Evolutionary conservation across 2,113 vertebrate genomes (phyloP).

Genomic region (Aspidoscelis tigris): DNA sequence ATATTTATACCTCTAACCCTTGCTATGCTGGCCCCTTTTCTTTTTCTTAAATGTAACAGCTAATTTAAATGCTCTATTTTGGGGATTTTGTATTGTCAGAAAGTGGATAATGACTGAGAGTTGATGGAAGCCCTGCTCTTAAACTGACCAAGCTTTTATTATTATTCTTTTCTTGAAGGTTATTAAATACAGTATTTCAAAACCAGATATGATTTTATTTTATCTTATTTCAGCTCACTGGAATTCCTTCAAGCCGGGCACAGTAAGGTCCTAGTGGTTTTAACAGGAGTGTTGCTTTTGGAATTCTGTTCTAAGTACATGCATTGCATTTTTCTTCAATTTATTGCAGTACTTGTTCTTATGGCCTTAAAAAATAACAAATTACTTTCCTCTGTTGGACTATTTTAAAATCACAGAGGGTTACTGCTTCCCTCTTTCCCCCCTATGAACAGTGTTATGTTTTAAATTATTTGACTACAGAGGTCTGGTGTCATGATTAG

Average conservation of each 20-base stretch:
- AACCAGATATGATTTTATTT: neutral
- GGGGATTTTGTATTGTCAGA: neutral
- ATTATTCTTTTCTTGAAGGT: neutral
- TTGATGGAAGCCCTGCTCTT: neutral
- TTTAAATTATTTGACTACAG: neutral
- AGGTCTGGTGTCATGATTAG: neutral
- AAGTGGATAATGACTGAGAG: neutral
- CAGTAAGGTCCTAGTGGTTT: neutral
- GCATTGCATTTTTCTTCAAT: neutral
- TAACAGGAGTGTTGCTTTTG: neutral
- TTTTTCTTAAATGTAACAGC: slow-evolving; percentile 9
- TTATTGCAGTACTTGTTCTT: neutral
- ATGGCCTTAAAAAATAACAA: neutral
- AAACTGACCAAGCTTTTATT: neutral
- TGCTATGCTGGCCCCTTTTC: neutral
- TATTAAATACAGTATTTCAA: slow-evolving; percentile 38
- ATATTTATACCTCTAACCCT: slow-evolving; percentile 10
- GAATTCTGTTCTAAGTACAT: slow-evolving; percentile 17
- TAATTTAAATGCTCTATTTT: slow-evolving; percentile 1
- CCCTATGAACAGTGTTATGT: neutral
- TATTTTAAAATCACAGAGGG: neutral
- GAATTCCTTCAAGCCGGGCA: slow-evolving; percentile 8
- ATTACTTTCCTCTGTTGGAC: neutral
- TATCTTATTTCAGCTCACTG: neutral
- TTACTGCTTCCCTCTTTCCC: neutral